These are phyloP conservation scores for Protobothrops mucrosquamatus DNA, from an alignment of 2,113 vertebrate genomes.

Conservation along the genomic window DNA sequence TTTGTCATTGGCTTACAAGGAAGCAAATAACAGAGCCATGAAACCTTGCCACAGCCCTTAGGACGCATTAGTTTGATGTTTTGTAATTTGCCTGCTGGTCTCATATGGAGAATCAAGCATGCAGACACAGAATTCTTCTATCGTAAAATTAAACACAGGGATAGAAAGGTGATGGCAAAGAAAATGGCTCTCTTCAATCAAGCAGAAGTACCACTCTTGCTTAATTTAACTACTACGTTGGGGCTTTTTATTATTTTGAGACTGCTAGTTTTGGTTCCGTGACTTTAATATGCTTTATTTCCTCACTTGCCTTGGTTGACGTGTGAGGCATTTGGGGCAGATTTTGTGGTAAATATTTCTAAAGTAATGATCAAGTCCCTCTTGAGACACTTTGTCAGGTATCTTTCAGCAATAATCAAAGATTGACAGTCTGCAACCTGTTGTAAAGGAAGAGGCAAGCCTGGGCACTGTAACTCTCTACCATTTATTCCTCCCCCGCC, in stretches of 20 bases:
- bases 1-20: constrained; percentile 16
- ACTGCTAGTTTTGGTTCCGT: neutral
- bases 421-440: neutral
- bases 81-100: constrained; percentile 25
- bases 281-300: neutral
- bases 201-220: constrained; percentile 7
- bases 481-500: neutral
- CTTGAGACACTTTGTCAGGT: neutral
- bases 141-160: constrained; percentile 34
- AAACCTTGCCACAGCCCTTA: constrained; percentile 27
- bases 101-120: constrained; percentile 20
- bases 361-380: neutral
- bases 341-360: neutral
- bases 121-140: neutral
- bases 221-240: neutral
- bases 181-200: constrained; percentile 26
- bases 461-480: neutral
- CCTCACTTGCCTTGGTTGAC: neutral
- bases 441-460: neutral
- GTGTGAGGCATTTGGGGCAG: neutral
- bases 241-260: neutral
- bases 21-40: constrained; percentile 27
- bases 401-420: neutral
- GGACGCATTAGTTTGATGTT: constrained; percentile 6
- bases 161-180: constrained; percentile 6